Evolutionary conservation across 2,797 vertebrate species (phyloP), one percentile per base, ranked within the genome.

Genomic region (Sebastes kiyomatsui): DNA sequence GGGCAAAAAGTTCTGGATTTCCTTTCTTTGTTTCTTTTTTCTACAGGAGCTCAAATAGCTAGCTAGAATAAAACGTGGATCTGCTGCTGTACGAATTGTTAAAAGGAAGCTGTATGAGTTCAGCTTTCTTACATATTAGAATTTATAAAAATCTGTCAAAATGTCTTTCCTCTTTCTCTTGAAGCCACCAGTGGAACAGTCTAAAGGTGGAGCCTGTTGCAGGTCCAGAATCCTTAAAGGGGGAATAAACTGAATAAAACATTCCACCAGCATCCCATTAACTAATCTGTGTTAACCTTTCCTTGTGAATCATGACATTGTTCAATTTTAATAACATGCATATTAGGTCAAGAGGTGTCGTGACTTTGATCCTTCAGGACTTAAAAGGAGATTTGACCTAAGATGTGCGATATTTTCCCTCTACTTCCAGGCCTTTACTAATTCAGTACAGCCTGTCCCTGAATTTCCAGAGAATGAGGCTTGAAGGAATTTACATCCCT

Each of bases 271-370:
- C 64, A 33, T 56, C 28, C 58, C 72, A 71, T 83, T 55, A 79
- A 58, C 69, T 83, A 66, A 85, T 80, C 69, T 7, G 49, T 32
- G 74, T 80, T 88, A 76, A 88, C 82, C 79, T 87, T 78, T 88
- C 77, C 72, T 56, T 82, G 72, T 79, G 66, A 82, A 84, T 81
- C 62, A 20, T 77, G 89, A 86, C 83, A 70, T 77, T 81, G 81
- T 84, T 88, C 67, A 49, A 52, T 75, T 88, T 84, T 72, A 87
- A 88, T 85, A 74, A 67, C 46, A 75, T 74, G 77, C 68, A 49
- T 60, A 68, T 79, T 13, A 60, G 80, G 79, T 87, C 67, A 75
- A 61, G 76, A 72, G 68, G 65, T 55, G 79, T 68, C 69, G 10
- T 38, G 79, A 55, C 75, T 86, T 68, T 64, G 72, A 61, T 84